phyloP scores from a whole-genome alignment of 2,113 vertebrate species.

The Bothrops jararaca region DNA sequence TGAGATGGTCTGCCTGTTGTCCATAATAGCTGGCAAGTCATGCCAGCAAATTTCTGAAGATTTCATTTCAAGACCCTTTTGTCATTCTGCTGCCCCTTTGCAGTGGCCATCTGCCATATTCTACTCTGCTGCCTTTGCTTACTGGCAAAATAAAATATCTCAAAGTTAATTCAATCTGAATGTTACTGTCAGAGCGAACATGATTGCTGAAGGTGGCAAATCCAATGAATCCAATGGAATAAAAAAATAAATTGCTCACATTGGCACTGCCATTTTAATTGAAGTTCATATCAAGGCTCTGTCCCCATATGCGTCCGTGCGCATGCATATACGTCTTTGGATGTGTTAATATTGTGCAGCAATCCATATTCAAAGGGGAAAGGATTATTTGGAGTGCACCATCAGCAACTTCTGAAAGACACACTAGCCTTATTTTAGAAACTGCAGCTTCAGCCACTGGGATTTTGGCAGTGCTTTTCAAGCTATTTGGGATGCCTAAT shows the following conservation, averaged over 20 bases:
- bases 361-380: no score
- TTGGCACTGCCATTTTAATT: neutral
- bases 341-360: no score
- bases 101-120: no score
- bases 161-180: constrained; percentile 8
- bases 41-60: no score
- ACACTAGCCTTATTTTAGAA: neutral
- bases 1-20: no score
- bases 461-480: neutral
- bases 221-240: constrained; percentile 13
- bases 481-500: neutral
- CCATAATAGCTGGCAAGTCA: no score
- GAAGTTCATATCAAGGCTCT: neutral
- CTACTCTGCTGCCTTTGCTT: no score
- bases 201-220: neutral
- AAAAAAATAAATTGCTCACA: constrained; percentile 14
- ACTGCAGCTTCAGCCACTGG: neutral
- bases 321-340: neutral
- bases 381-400: no score
- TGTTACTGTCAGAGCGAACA: fast-evolving
- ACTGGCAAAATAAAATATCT: neutral
- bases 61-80: no score
- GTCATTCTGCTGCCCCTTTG: no score
- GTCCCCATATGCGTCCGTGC: neutral
- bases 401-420: neutral